Percentiles rank a stretch among this genome's conserved stretches.
phyloP scores from a whole-genome alignment of 2,888 invertebrate genomes.

The Rhodophaea formosa region DNA sequence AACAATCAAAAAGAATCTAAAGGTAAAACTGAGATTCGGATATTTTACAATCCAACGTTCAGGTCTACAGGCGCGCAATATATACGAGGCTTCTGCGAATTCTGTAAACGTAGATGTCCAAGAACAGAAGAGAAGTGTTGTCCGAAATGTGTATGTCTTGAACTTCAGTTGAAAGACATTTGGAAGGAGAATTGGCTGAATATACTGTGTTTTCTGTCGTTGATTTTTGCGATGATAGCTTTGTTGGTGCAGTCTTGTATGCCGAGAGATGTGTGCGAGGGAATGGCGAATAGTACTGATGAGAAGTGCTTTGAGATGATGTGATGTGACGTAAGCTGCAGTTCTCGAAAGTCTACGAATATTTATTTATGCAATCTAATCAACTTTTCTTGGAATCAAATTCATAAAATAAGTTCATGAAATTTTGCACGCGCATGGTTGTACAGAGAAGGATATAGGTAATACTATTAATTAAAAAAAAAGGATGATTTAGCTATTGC shows the following conservation, averaged over 20 bases:
- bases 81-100: slow-evolving; percentile 56
- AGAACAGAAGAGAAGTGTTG: slow-evolving; percentile 65
- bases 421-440: no score
- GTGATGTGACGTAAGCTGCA: slow-evolving; percentile 15
- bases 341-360: no score
- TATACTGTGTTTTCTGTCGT: slow-evolving; percentile 55
- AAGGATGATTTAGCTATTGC: no score
- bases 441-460: no score
- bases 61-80: slow-evolving; percentile 44
- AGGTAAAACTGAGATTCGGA: slow-evolving; percentile 67
- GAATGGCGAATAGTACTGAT: slow-evolving; percentile 32
- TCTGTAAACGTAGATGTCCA: slow-evolving; percentile 60
- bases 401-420: no score
- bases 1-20: slow-evolving; percentile 44
- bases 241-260: slow-evolving; percentile 60
- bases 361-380: no score
- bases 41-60: slow-evolving; percentile 75
- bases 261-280: slow-evolving; percentile 47
- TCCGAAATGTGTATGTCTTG: slow-evolving; percentile 58
- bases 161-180: slow-evolving; percentile 53
- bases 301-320: slow-evolving; percentile 55
- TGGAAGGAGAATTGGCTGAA: slow-evolving; percentile 74
- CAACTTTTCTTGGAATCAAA: no score
- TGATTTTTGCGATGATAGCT: slow-evolving; percentile 59
- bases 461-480: no score